These are phyloP conservation scores for Atta texana DNA, from an alignment of 1,140 invertebrate species.

Conservation along the genomic window DNA sequence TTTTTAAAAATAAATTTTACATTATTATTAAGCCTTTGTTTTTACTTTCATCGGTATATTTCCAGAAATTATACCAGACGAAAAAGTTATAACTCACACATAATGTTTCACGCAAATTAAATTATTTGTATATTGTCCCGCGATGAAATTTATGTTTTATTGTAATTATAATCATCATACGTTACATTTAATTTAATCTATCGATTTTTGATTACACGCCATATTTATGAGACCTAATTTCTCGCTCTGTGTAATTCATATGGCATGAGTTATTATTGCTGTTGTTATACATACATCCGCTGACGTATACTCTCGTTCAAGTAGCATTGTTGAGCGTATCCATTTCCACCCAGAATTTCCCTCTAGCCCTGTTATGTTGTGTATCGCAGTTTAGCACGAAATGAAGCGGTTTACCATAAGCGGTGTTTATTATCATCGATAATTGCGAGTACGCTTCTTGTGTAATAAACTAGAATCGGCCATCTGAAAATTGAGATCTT, in stretches of 20 bases:
- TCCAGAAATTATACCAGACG: not conserved
- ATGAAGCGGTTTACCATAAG: conserved; percentile 32
- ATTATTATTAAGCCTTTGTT: not conserved
- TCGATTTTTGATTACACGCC: conserved; percentile 34
- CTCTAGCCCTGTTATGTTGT: not conserved
- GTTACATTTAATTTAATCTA: conserved; percentile 44
- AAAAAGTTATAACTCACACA: not conserved
- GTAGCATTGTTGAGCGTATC: conserved; percentile 46
- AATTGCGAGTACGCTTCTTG: conserved; percentile 21
- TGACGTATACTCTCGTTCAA: conserved; percentile 29
- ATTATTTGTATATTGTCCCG: not conserved
- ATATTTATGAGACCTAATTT: conserved; percentile 42
- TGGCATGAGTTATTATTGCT: conserved; percentile 35
- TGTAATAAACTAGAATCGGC: conserved; percentile 6
- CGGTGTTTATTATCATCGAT: conserved; percentile 43
- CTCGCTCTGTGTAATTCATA: conserved; percentile 33
- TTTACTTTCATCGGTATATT: not conserved
- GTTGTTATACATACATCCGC: conserved; percentile 20
- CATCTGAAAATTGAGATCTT: conserved; percentile 34
- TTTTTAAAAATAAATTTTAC: not conserved
- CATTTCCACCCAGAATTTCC: conserved; percentile 43
- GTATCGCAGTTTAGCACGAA: conserved; percentile 6
- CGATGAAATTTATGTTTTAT: conserved; percentile 37
- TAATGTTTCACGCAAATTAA: conserved; percentile 17
- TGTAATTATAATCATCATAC: not conserved